phyloP scores from a whole-genome alignment of 2,113 vertebrate genomes.

The Motacilla tschutschensis region DNA sequence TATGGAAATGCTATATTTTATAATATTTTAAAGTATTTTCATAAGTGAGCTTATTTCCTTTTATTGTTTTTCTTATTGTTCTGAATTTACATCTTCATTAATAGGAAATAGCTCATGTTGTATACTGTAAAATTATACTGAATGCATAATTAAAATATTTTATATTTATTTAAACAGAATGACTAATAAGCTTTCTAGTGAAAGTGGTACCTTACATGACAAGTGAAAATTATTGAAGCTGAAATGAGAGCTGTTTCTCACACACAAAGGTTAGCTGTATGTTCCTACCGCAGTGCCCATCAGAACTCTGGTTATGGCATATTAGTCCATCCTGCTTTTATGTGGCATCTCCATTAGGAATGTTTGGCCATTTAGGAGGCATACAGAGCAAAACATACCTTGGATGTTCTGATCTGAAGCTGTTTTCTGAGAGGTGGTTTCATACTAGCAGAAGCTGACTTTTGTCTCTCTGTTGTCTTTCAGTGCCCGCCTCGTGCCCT shows the following conservation, averaged over 20 bases:
- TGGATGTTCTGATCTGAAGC: background rate
- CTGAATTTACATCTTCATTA: background rate
- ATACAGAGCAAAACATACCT: background rate
- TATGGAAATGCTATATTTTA: background rate
- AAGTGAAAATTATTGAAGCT: background rate
- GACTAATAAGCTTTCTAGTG: background rate
- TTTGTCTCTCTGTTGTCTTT: constrained; percentile 15
- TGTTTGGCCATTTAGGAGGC: background rate
- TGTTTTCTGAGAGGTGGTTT: background rate
- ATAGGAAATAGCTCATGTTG: background rate
- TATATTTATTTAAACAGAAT: background rate
- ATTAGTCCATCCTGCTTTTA: background rate
- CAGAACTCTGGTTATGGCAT: background rate
- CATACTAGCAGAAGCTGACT: background rate
- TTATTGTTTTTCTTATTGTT: background rate
- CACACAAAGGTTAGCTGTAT: background rate
- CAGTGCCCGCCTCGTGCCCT: constrained; percentile 85
- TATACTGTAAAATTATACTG: background rate
- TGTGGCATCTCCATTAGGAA: background rate
- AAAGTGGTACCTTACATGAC: background rate
- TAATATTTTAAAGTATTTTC: background rate
- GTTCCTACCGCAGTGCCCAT: background rate
- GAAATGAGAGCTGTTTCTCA: background rate
- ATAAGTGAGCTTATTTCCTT: background rate
- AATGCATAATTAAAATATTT: background rate